Conservation (phyloP, 2,797 vertebrate genomes). For the Poecilia velifera region DNA sequence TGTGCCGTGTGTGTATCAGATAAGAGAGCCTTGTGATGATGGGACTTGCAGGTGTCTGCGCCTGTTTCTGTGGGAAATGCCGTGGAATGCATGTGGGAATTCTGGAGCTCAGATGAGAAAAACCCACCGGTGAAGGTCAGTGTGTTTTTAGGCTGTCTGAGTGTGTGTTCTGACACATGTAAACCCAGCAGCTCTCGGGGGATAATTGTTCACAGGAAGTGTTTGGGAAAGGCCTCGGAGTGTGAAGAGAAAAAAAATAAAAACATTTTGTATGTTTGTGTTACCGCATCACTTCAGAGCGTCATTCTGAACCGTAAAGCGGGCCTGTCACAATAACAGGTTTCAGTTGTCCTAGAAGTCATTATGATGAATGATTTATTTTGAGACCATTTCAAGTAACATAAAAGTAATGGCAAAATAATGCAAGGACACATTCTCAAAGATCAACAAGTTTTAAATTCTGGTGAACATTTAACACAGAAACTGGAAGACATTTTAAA, state of each 20-base stretch:
- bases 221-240: conserved; percentile 5
- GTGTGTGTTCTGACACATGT: conserved; percentile 5
- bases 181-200: not conserved
- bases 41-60: conserved; percentile 44
- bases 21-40: conserved; percentile 29
- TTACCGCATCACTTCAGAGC: not conserved
- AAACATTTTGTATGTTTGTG: conserved; percentile 8
- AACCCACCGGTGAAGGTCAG: conserved; percentile 28
- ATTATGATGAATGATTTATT: too few relatives aligned
- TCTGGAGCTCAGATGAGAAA: conserved; percentile 53
- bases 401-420: too few relatives aligned
- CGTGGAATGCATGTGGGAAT: conserved; percentile 52
- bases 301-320: not conserved
- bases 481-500: too few relatives aligned
- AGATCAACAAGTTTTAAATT: too few relatives aligned
- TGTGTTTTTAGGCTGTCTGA: not conserved
- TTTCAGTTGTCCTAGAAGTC: too few relatives aligned
- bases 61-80: conserved; percentile 17
- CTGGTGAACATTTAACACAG: too few relatives aligned
- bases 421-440: too few relatives aligned
- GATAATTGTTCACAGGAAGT: conserved; percentile 10
- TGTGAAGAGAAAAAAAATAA: not conserved
- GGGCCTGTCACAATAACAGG: too few relatives aligned
- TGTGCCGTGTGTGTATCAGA: not conserved
- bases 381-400: too few relatives aligned